A percentile compares a stretch with the other conserved stretches of the same genome.
phyloP scores from a whole-genome alignment of 1,140 invertebrate species.

The Zaprionus gabonicus region DNA sequence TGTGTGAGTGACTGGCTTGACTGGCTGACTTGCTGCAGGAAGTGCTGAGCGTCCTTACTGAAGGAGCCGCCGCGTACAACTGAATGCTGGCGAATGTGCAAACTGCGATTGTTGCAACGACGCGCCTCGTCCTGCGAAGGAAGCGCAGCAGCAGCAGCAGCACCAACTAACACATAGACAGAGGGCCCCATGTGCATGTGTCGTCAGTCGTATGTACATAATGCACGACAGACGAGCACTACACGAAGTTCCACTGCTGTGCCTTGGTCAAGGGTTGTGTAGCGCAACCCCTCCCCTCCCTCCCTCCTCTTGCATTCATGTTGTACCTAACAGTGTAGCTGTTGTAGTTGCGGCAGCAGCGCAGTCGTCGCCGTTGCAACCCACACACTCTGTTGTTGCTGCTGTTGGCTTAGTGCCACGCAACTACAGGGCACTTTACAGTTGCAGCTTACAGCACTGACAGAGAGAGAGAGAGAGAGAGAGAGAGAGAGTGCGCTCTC shows the following conservation, averaged over 20 bases:
- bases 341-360: constrained; percentile 55
- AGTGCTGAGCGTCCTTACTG: constrained; percentile 79
- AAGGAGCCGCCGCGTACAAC: constrained; percentile 79
- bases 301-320: neutral
- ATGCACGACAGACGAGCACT: constrained; percentile 51
- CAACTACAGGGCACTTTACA: constrained; percentile 71
- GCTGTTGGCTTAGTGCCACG: constrained; percentile 67
- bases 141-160: constrained; percentile 56
- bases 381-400: constrained; percentile 37
- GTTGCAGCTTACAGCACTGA: constrained; percentile 63
- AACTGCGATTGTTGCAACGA: constrained; percentile 75
- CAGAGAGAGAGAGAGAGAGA: neutral
- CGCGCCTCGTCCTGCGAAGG: constrained; percentile 35
- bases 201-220: constrained; percentile 46
- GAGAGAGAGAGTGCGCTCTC: neutral
- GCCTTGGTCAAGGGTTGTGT: constrained; percentile 74
- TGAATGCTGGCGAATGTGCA: constrained; percentile 73
- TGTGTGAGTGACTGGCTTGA: constrained; percentile 33
- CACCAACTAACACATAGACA: constrained; percentile 65
- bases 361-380: constrained; percentile 63
- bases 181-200: constrained; percentile 46
- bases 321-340: constrained; percentile 20
- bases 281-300: constrained; percentile 15
- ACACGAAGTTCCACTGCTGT: constrained; percentile 52
- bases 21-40: constrained; percentile 43